These are phyloP conservation scores for Semaprochilodus insignis DNA, from an alignment of 2,797 vertebrate species.

Conservation along the genomic window DNA sequence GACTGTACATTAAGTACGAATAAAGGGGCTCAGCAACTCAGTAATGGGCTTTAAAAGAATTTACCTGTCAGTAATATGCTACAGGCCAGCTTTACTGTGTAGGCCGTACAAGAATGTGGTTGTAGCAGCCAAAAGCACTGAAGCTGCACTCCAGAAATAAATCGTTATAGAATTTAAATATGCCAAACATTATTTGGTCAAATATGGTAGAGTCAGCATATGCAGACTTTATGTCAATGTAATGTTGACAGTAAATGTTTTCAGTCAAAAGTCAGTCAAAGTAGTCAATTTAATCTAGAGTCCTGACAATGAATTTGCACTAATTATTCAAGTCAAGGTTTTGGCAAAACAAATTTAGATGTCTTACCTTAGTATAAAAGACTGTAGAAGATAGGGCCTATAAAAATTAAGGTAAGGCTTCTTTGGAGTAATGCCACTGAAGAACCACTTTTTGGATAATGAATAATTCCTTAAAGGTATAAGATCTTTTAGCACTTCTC, in stretches of 20 bases:
- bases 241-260: background rate
- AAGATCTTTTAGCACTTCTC: too few species aligned
- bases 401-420: too few species aligned
- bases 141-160: background rate
- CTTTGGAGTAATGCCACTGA: too few species aligned
- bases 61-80: background rate
- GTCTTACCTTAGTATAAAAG: too few species aligned
- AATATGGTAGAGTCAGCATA: background rate
- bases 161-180: background rate
- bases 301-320: background rate
- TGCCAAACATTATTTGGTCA: background rate
- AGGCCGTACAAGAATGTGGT: background rate
- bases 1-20: slow-evolving; percentile 15
- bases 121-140: background rate
- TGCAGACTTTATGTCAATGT: background rate
- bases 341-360: background rate
- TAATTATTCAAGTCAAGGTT: background rate
- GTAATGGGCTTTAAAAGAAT: slow-evolving; percentile 23
- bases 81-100: background rate
- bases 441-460: too few species aligned
- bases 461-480: too few species aligned
- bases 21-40: slow-evolving; percentile 28
- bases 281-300: background rate
- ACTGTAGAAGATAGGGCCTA: too few species aligned
- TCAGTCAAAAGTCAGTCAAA: background rate